These are phyloP conservation scores for Oxygymnocypris stewartii DNA, from an alignment of 2,113 vertebrate species.

Conservation along the genomic window DNA sequence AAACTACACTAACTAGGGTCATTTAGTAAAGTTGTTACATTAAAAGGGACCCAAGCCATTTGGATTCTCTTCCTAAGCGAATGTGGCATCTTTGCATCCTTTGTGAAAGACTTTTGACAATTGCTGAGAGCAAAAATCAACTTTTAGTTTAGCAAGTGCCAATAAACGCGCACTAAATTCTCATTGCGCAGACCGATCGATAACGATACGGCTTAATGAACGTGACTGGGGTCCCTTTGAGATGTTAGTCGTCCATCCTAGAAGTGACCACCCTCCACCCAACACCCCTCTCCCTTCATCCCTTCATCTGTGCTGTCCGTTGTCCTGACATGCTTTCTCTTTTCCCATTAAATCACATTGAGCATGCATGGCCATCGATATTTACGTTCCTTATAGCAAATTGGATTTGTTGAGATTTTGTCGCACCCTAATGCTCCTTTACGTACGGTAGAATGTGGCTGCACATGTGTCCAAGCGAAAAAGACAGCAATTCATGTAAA, in stretches of 20 bases:
- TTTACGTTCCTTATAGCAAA: constrained; percentile 64
- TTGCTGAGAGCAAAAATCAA: constrained; percentile 41
- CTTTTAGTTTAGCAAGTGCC: background rate
- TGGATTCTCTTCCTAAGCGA: constrained; percentile 45
- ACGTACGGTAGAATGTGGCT: constrained; percentile 66
- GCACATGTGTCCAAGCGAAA: constrained; percentile 73
- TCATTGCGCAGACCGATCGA: background rate
- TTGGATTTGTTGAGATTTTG: constrained; percentile 66
- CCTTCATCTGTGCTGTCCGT: constrained; percentile 69
- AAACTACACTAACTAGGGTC: constrained; percentile 56
- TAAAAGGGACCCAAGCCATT: constrained; percentile 73
- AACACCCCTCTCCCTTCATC: constrained; percentile 55
- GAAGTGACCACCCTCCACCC: constrained; percentile 67
- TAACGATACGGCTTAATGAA: constrained; percentile 48
- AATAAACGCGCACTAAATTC: constrained; percentile 1
- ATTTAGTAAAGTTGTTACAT: constrained; percentile 60
- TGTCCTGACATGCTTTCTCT: constrained; percentile 64
- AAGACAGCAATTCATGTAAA: constrained; percentile 73
- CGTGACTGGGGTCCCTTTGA: constrained; percentile 89
- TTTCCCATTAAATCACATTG: constrained; percentile 64
- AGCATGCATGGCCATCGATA: constrained; percentile 85
- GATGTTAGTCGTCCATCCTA: constrained; percentile 74
- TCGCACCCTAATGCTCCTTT: constrained; percentile 48
- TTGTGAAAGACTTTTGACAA: constrained; percentile 20
- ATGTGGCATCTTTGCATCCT: constrained; percentile 2